A percentile compares a stretch with the other conserved stretches of the same genome.
Evolutionary conservation across 2,797 vertebrate genomes (phyloP).

Genomic region (Gadopsis bispinosus): DNA sequence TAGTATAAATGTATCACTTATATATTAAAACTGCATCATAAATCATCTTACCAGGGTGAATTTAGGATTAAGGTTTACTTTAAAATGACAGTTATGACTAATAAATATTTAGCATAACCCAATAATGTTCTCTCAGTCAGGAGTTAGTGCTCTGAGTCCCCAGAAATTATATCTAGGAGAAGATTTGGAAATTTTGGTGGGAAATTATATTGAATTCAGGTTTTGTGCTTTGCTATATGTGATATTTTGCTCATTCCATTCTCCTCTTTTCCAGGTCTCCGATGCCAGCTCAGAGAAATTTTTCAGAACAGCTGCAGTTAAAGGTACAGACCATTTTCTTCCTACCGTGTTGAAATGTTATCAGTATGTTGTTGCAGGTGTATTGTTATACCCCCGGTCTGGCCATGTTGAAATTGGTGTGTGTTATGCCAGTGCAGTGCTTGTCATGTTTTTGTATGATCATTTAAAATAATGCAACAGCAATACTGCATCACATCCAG

Average conservation of each 20-base stretch:
- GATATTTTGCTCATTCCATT: conserved; percentile 50
- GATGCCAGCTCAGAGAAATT: conserved; percentile 97
- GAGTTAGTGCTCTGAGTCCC: not conserved
- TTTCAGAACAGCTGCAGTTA: conserved; percentile 94
- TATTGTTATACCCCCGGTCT: not conserved
- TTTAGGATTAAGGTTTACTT: conserved; percentile 1
- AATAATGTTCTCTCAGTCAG: not conserved
- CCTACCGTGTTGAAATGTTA: not conserved
- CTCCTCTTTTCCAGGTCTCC: conserved; percentile 87
- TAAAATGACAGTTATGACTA: not conserved
- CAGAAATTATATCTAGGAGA: not conserved
- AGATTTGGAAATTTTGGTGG: conserved; percentile 12
- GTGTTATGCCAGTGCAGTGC: not conserved
- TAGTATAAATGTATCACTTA: not conserved
- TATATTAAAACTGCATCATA: not conserved
- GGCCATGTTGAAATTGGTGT: conserved; percentile 1
- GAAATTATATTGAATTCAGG: not conserved
- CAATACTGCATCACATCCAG: not conserved
- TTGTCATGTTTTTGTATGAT: not conserved
- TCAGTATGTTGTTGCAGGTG: conserved; percentile 4
- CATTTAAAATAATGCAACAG: conserved; percentile 11
- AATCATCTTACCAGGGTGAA: not conserved
- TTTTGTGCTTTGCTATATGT: not conserved
- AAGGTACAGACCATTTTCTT: conserved; percentile 86
- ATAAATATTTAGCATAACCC: not conserved